Conservation (phyloP, 2,888 invertebrate genomes). For the Drosophila robusta region DNA sequence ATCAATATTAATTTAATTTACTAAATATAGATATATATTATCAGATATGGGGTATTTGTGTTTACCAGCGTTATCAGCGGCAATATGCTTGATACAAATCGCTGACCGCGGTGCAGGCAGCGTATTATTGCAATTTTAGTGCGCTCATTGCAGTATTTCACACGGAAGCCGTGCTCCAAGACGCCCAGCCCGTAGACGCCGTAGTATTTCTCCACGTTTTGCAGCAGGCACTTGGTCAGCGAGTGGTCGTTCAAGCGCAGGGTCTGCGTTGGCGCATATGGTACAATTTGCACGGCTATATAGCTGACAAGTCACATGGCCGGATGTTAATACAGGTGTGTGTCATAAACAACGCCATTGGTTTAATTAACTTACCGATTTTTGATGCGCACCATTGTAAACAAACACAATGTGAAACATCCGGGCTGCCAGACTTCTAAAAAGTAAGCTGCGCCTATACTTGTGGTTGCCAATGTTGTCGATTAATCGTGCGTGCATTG, state of each 20-base stretch:
- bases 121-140: constrained; percentile 91
- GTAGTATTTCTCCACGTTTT: constrained; percentile 89
- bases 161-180: constrained; percentile 89
- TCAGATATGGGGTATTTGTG: background rate
- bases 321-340: background rate
- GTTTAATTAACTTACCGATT: constrained; percentile 86
- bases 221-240: constrained; percentile 85
- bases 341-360: constrained; percentile 5
- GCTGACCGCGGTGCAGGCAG: constrained; percentile 91
- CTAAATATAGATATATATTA: background rate
- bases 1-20: constrained; percentile 1
- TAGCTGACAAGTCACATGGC: constrained; percentile 86
- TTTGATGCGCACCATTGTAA: constrained; percentile 88
- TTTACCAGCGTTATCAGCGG: constrained; percentile 88
- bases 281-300: constrained; percentile 88
- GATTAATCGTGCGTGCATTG: constrained; percentile 2
- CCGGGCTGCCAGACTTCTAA: constrained; percentile 41
- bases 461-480: background rate
- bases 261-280: constrained; percentile 82
- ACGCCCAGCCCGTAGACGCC: constrained; percentile 92
- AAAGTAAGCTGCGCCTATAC: background rate
- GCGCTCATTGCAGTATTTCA: constrained; percentile 92
- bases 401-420: constrained; percentile 22
- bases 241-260: constrained; percentile 85
- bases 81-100: constrained; percentile 88